A percentile compares a stretch with the other conserved stretches of the same genome.
Conservation (phyloP, 2,797 vertebrate species). For the Eupleurogrammus muticus region DNA sequence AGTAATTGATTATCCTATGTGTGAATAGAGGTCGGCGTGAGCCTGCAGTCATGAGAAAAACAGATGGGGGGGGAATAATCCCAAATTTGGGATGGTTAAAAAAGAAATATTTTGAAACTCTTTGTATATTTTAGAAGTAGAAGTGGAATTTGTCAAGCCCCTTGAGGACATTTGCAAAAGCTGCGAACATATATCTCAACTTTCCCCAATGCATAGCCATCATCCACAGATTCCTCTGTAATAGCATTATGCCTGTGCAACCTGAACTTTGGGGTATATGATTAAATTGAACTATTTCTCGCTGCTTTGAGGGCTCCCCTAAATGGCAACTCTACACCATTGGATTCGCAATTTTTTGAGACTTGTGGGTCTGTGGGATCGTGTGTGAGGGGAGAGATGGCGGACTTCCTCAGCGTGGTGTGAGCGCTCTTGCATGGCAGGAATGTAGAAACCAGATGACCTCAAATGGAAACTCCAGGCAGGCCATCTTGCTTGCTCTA, state of each 20-base stretch:
- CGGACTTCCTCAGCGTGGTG: conserved; percentile 65
- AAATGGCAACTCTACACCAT: conserved; percentile 28
- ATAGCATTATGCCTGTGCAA: conserved; percentile 4
- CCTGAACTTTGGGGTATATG: conserved; percentile 6
- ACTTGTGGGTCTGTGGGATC: conserved; percentile 28
- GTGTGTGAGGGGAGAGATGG: conserved; percentile 23
- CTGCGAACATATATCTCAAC: background rate
- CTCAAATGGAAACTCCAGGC: conserved; percentile 82
- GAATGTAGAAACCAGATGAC: conserved; percentile 84
- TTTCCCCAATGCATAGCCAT: background rate
- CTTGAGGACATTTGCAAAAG: conserved; percentile 5
- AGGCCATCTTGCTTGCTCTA: conserved; percentile 70
- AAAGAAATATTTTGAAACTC: background rate
- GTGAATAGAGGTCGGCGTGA: conserved; percentile 28
- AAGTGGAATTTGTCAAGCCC: conserved; percentile 11
- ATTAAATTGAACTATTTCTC: conserved; percentile 7
- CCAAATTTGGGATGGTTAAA: background rate
- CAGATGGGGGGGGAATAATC: background rate
- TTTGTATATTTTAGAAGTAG: background rate
- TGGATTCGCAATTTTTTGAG: conserved; percentile 37
- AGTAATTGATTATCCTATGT: conserved; percentile 37
- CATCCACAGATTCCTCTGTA: conserved; percentile 23
- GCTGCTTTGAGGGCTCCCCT: conserved; percentile 37
- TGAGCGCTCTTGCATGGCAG: conserved; percentile 68
- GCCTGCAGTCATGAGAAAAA: conserved; percentile 31